phyloP scores from a whole-genome alignment of 2,888 invertebrate genomes.

The Ophion obscuratus region DNA sequence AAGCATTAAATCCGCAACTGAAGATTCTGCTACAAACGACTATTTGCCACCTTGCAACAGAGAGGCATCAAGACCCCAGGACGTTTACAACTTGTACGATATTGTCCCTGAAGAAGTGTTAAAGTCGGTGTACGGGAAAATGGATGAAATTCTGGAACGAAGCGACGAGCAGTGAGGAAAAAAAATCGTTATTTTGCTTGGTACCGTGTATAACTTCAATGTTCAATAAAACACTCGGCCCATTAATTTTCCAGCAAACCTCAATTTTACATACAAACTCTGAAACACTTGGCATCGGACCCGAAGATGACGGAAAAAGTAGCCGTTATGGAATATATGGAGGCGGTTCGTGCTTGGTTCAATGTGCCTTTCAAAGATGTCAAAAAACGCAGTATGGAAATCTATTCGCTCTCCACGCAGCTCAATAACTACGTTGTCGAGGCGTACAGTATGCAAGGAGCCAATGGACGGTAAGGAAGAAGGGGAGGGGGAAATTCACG shows the following conservation, averaged over 20 bases:
- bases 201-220: background rate
- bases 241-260: conserved; percentile 69
- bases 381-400: conserved; percentile 70
- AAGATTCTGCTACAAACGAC: conserved; percentile 66
- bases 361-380: conserved; percentile 73
- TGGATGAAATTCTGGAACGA: conserved; percentile 69
- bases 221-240: conserved; percentile 7
- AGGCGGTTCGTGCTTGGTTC: conserved; percentile 76
- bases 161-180: conserved; percentile 71
- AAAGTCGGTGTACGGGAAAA: conserved; percentile 73
- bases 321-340: conserved; percentile 77
- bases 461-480: conserved; percentile 75
- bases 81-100: conserved; percentile 80
- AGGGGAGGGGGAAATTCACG: background rate
- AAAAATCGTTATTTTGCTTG: background rate
- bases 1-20: conserved; percentile 44
- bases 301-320: conserved; percentile 71
- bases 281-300: conserved; percentile 67
- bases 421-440: conserved; percentile 74
- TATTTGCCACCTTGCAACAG: conserved; percentile 78
- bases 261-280: conserved; percentile 71
- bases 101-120: conserved; percentile 79
- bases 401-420: conserved; percentile 73
- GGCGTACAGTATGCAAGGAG: conserved; percentile 75
- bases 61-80: conserved; percentile 75